Evolutionary conservation across 2,797 vertebrate species (phyloP).

Genomic region (Cheirogaleus major): DNA sequence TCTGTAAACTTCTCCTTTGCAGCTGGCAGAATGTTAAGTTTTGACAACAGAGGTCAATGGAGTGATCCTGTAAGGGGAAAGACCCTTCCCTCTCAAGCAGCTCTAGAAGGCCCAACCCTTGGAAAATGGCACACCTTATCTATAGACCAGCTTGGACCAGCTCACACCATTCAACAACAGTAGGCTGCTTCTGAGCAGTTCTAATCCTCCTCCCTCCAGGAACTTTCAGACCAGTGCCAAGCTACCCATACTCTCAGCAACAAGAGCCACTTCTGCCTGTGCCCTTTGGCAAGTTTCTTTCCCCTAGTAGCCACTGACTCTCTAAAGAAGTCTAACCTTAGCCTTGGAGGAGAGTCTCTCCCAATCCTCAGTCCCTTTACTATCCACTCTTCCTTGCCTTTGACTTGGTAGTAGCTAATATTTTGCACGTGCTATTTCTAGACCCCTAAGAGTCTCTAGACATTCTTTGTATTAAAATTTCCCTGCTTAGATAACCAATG

Average conservation of each 20-base stretch:
- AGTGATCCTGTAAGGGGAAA: background rate
- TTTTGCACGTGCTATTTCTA: background rate
- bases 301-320: background rate
- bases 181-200: background rate
- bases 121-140: background rate
- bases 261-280: background rate
- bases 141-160: accelerated
- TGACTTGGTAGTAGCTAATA: background rate
- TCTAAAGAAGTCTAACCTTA: background rate
- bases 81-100: background rate
- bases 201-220: background rate
- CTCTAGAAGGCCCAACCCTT: background rate
- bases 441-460: background rate
- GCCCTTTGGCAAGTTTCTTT: background rate
- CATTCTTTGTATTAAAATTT: background rate
- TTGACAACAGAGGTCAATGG: background rate
- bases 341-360: background rate
- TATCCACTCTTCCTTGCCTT: background rate
- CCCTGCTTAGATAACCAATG: background rate
- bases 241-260: background rate
- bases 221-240: background rate
- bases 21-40: background rate
- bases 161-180: accelerated
- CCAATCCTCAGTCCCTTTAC: background rate
- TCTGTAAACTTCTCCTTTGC: background rate